Percentiles rank a stretch among this genome's conserved stretches.
Conservation (phyloP, 2,797 vertebrate genomes). For the Siniperca undulata region DNA sequence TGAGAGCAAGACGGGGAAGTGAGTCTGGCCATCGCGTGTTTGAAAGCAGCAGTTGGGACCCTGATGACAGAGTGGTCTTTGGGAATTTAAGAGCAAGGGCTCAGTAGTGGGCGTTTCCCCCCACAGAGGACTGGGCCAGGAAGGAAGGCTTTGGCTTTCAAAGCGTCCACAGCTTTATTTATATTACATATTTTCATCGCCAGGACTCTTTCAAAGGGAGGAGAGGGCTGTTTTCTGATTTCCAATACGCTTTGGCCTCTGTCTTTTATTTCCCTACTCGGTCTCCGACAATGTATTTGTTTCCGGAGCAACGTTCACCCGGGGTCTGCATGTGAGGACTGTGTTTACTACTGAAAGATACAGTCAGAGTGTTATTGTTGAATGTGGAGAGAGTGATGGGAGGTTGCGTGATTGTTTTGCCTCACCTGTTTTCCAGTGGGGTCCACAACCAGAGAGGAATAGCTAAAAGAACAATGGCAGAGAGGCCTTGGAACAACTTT, state of each 20-base stretch:
- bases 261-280: conserved; percentile 74
- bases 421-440: conserved; percentile 79
- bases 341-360: conserved; percentile 78
- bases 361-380: conserved; percentile 75
- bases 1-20: conserved; percentile 74
- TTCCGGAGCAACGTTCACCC: conserved; percentile 71
- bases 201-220: conserved; percentile 84
- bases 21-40: conserved; percentile 86
- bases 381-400: conserved; percentile 73
- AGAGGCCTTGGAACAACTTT: conserved; percentile 72
- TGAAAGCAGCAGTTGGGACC: conserved; percentile 87
- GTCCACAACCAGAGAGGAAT: conserved; percentile 58
- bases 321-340: conserved; percentile 58
- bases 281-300: conserved; percentile 77
- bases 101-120: conserved; percentile 81
- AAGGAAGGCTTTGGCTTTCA: conserved; percentile 90
- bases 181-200: conserved; percentile 90
- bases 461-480: conserved; percentile 71
- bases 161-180: conserved; percentile 88
- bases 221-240: conserved; percentile 79
- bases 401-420: conserved; percentile 76
- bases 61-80: conserved; percentile 90
- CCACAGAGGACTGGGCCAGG: conserved; percentile 84
- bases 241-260: conserved; percentile 75
- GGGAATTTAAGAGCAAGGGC: conserved; percentile 87